Evolutionary conservation across 1,140 invertebrate genomes (phyloP).

Genomic region (Scaptodrosophila lebanonensis): DNA sequence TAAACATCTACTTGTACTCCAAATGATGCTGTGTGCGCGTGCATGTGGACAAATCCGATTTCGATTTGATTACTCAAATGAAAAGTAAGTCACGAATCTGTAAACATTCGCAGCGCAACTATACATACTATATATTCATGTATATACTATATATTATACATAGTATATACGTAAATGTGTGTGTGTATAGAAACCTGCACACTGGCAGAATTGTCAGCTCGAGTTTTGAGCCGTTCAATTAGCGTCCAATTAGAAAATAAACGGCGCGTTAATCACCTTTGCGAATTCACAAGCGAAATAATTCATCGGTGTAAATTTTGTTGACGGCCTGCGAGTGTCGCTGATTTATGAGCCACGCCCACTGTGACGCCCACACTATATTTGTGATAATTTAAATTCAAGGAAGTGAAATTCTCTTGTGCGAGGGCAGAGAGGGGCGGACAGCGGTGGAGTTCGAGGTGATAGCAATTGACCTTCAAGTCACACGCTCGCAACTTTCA

Average conservation of each 20-base stretch:
- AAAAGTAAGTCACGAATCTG: constrained; percentile 68
- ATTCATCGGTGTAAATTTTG: no score
- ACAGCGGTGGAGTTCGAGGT: no score
- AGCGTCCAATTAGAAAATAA: constrained; percentile 69
- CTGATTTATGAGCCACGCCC: constrained; percentile 58
- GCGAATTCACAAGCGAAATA: constrained; percentile 35
- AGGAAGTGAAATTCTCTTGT: no score
- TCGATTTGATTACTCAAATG: constrained; percentile 63
- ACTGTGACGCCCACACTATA: neutral
- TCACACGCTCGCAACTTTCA: neutral
- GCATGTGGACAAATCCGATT: constrained; percentile 53
- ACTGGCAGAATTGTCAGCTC: no score
- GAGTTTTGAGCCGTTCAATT: constrained; percentile 42
- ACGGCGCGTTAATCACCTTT: constrained; percentile 45
- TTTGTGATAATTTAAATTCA: no score
- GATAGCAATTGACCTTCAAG: constrained; percentile 62
- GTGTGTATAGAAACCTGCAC: no score
- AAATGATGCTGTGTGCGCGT: no score
- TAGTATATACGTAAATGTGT: no score
- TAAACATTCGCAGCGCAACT: constrained; percentile 39
- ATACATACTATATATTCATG: no score
- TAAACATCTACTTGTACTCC: no score
- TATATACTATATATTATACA: no score
- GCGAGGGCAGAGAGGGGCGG: no score
- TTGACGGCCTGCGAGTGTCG: constrained; percentile 35